Conservation (phyloP, 2,888 invertebrate species). For the Corythucha ciliata region DNA sequence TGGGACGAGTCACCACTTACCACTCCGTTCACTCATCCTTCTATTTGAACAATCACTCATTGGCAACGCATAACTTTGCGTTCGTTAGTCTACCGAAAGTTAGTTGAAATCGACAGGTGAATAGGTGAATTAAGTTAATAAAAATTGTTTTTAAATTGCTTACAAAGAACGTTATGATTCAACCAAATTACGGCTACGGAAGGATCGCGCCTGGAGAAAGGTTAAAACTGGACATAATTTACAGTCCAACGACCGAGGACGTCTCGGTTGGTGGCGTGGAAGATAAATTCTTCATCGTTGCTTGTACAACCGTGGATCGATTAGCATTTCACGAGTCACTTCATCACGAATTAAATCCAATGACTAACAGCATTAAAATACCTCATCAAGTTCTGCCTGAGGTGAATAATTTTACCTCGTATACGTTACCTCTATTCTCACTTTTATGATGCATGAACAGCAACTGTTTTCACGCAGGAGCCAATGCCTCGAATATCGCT, state of each 20-base stretch:
- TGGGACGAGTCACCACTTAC: slow-evolving; percentile 29
- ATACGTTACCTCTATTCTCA: too few species aligned
- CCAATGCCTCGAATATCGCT: too few species aligned
- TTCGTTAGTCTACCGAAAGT: slow-evolving; percentile 31
- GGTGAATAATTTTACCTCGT: too few species aligned
- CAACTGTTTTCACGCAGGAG: too few species aligned
- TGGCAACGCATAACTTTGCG: slow-evolving; percentile 24
- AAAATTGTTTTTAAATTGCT: not conserved
- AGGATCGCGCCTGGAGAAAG: slow-evolving; percentile 28
- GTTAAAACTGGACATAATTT: slow-evolving; percentile 28
- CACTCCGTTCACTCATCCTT: slow-evolving; percentile 27
- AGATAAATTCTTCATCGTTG: slow-evolving; percentile 26
- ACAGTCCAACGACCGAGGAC: slow-evolving; percentile 25
- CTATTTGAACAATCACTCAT: slow-evolving; percentile 26
- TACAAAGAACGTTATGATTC: slow-evolving; percentile 28
- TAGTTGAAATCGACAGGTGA: not conserved
- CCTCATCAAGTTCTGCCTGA: too few species aligned
- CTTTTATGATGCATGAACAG: too few species aligned
- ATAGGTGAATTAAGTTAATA: not conserved
- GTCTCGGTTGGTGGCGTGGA: slow-evolving; percentile 13
- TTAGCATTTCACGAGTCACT: slow-evolving; percentile 8
- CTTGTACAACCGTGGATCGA: slow-evolving; percentile 26
- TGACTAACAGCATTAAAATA: too few species aligned
- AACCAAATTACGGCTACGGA: slow-evolving; percentile 28
- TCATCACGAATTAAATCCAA: too few species aligned